A percentile compares a stretch with the other conserved stretches of the same genome.
Conservation (phyloP, 2,888 invertebrate species). For the Odontocolon sp. region DNA sequence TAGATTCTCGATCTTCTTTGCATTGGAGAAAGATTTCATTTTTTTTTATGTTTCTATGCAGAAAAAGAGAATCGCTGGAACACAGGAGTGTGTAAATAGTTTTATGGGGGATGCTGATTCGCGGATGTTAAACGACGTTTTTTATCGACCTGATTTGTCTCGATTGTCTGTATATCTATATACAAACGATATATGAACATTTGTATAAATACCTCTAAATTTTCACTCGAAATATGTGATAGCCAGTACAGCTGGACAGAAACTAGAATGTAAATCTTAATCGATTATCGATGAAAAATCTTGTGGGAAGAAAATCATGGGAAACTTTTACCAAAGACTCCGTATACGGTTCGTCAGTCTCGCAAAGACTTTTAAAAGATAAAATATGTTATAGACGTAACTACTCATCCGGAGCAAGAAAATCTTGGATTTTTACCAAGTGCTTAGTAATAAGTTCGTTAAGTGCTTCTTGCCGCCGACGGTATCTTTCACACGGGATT, state of each 20-base stretch:
- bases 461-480: constrained; percentile 38
- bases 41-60: constrained; percentile 37
- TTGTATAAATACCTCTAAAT: constrained; percentile 27
- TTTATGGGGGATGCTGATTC: constrained; percentile 56
- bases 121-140: constrained; percentile 40
- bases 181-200: constrained; percentile 4
- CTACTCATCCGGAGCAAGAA: background rate
- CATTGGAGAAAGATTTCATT: constrained; percentile 38
- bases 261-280: constrained; percentile 5
- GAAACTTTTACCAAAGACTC: background rate
- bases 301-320: constrained; percentile 24
- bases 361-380: background rate
- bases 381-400: background rate
- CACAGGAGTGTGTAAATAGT: constrained; percentile 40
- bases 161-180: constrained; percentile 38
- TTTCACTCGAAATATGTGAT: constrained; percentile 40
- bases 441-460: constrained; percentile 42
- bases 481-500: constrained; percentile 47
- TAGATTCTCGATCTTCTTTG: constrained; percentile 58
- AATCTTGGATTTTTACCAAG: constrained; percentile 34
- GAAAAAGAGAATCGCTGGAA: constrained; percentile 7
- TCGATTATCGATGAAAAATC: constrained; percentile 21
- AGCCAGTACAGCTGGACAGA: background rate
- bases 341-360: background rate
- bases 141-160: constrained; percentile 50